Conservation (phyloP, 92 coral and sea anemone genomes). For the Umimayanthus chanpuru region DNA sequence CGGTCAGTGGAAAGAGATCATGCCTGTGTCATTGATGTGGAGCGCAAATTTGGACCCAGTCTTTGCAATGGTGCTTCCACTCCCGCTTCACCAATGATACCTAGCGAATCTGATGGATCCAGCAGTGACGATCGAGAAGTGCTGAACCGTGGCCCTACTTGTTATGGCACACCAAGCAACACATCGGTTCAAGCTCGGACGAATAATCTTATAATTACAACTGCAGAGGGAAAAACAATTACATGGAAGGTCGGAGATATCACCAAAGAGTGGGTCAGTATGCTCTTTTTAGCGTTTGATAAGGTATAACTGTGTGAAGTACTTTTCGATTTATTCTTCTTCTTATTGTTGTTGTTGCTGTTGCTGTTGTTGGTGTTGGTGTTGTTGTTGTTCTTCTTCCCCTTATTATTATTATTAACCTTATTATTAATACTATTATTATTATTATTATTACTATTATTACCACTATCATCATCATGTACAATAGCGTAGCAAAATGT, state of each 20-base stretch:
- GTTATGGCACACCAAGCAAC: not conserved
- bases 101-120: conserved; percentile 10
- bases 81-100: not conserved
- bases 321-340: too few relatives aligned
- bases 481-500: too few relatives aligned
- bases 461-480: too few relatives aligned
- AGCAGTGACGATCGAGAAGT: conserved; percentile 39
- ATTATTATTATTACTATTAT: too few relatives aligned
- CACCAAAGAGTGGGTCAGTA: conserved; percentile 66
- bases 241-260: conserved; percentile 84
- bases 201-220: conserved; percentile 28
- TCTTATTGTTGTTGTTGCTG: too few relatives aligned
- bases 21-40: conserved; percentile 59
- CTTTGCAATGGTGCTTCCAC: not conserved
- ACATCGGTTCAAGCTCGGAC: not conserved
- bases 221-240: conserved; percentile 54
- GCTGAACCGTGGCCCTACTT: not conserved
- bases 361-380: too few relatives aligned
- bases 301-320: too few relatives aligned
- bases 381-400: too few relatives aligned
- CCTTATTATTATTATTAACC: too few relatives aligned
- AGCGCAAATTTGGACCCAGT: conserved; percentile 2
- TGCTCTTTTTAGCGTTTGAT: too few relatives aligned
- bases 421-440: too few relatives aligned
- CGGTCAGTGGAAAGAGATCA: conserved; percentile 66